These are phyloP conservation scores for Enteromius afrohamiltoni DNA, from an alignment of 2,797 vertebrate species.

Conservation along the genomic window DNA sequence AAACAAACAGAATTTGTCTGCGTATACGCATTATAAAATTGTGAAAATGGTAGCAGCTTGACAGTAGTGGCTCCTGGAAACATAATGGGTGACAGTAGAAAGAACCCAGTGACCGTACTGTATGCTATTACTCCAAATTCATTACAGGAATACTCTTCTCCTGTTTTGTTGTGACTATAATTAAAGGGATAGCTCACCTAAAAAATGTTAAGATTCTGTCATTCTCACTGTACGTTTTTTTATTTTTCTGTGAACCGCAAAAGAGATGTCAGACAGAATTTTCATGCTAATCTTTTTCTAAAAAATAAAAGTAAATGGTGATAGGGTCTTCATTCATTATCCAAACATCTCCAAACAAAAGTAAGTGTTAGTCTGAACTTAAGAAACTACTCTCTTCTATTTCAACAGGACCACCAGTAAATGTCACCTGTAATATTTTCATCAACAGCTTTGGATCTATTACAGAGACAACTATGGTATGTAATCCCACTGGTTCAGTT, in stretches of 20 bases:
- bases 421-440: slow-evolving; percentile 96
- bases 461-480: slow-evolving; percentile 96
- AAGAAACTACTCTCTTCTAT: slow-evolving; percentile 56
- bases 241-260: background rate
- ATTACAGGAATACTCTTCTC: background rate
- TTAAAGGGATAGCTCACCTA: background rate
- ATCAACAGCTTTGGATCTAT: slow-evolving; percentile 96
- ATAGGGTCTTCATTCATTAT: background rate
- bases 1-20: background rate
- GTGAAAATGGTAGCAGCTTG: background rate
- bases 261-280: background rate
- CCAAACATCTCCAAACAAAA: background rate
- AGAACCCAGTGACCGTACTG: background rate
- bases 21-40: background rate
- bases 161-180: background rate
- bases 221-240: background rate
- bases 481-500: slow-evolving; percentile 53
- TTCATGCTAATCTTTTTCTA: no score
- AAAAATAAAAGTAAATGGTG: no score
- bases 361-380: background rate
- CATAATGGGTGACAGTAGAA: slow-evolving; percentile 9
- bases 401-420: slow-evolving; percentile 86
- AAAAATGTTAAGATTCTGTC: background rate
- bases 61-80: slow-evolving; percentile 16
- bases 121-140: background rate